phyloP scores from a whole-genome alignment of 2,797 vertebrate species.

The Xiphophorus birchmanni region DNA sequence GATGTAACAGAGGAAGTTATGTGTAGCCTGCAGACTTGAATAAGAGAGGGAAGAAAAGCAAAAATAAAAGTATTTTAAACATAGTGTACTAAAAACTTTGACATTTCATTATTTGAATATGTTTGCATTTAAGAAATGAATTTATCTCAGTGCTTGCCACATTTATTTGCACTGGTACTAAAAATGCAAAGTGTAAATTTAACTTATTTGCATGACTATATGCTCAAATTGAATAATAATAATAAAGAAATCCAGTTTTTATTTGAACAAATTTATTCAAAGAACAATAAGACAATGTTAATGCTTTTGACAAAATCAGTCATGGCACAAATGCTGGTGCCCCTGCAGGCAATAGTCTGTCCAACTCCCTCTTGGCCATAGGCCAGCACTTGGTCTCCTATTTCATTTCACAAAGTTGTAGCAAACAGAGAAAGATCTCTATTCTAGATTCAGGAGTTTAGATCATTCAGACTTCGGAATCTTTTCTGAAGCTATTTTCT shows the following conservation, averaged over 20 bases:
- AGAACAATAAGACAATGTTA: not conserved
- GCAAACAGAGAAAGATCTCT: not conserved
- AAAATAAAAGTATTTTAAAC: not conserved
- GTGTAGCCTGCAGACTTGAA: not conserved
- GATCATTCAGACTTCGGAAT: not conserved
- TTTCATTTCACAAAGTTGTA: not conserved
- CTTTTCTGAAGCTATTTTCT: not conserved
- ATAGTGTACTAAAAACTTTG: not conserved
- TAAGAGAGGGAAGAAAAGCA: not conserved
- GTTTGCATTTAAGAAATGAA: not conserved
- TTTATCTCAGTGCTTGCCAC: not conserved
- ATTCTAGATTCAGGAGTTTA: not conserved
- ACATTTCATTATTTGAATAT: not conserved
- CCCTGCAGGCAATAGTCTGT: not conserved
- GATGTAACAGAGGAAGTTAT: not conserved
- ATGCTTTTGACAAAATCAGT: not conserved
- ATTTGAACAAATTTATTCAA: not conserved
- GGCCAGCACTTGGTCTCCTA: not conserved
- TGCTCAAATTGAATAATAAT: not conserved
- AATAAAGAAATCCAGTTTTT: not conserved
- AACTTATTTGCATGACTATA: not conserved
- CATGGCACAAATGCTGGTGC: not conserved
- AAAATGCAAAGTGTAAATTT: not conserved
- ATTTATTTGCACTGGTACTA: not conserved
- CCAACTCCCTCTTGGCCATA: not conserved